Percentiles rank a stretch among this genome's conserved stretches.
These are phyloP conservation scores for Poecile atricapillus DNA, from an alignment of 2,113 vertebrate genomes.

Conservation along the genomic window DNA sequence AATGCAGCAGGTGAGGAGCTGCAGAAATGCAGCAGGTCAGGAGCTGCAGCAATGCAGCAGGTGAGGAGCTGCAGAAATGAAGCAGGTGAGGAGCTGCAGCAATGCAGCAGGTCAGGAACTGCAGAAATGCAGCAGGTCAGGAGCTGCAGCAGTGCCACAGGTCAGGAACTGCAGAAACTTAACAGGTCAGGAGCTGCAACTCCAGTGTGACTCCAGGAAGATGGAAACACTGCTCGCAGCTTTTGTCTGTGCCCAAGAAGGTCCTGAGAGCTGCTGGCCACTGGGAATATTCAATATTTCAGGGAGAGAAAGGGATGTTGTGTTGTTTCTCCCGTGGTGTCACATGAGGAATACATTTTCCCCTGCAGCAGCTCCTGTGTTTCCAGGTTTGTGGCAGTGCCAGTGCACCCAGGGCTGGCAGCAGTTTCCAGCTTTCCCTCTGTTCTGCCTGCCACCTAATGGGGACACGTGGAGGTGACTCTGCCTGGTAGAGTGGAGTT, in stretches of 20 bases:
- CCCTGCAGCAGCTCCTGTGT: not conserved
- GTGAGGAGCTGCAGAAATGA: conserved; percentile 61
- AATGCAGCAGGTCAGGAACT: conserved; percentile 68
- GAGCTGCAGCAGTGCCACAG: conserved; percentile 40
- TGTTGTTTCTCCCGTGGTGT: fast-evolving
- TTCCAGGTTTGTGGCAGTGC: not conserved
- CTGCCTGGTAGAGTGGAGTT: fast-evolving
- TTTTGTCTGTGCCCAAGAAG: not conserved
- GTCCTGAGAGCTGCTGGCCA: not conserved
- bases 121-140: conserved; percentile 74
- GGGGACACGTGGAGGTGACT: not conserved
- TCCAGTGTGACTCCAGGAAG: not conserved
- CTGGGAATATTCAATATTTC: not conserved
- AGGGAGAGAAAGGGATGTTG: fast-evolving
- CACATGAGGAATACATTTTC: no score
- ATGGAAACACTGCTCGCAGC: fast-evolving
- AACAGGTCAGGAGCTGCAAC: conserved; percentile 65
- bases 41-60: conserved; percentile 63
- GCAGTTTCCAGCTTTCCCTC: not conserved
- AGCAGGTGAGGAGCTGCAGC: not conserved
- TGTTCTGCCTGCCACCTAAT: not conserved
- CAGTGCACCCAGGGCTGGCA: not conserved
- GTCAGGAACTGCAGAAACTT: conserved; percentile 64
- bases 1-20: not conserved
- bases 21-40: conserved; percentile 72